Conservation (phyloP, 2,888 invertebrate species). For the Drosophila austrosaltans region DNA sequence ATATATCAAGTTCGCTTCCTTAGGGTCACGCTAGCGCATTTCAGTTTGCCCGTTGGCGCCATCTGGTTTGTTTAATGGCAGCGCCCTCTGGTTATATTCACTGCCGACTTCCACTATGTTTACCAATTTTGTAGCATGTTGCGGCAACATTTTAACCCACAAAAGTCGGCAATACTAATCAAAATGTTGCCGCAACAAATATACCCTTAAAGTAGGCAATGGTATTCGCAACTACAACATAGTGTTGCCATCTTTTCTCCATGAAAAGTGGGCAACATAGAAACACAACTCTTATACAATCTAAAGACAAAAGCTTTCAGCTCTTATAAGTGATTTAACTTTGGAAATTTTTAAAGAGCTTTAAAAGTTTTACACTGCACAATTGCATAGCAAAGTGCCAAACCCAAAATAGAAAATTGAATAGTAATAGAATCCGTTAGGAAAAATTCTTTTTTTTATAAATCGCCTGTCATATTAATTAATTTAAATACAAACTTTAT, state of each 20-base stretch:
- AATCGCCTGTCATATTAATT: background rate
- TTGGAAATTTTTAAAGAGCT: background rate
- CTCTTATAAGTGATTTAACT: too few relatives aligned
- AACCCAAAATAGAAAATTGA: background rate
- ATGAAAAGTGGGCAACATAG: too few relatives aligned
- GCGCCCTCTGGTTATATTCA: background rate
- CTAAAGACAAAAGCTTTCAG: too few relatives aligned
- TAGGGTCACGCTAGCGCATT: background rate
- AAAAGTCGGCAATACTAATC: slow-evolving; percentile 13
- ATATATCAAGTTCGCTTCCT: too few relatives aligned
- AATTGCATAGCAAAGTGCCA: background rate
- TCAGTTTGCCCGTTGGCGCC: background rate
- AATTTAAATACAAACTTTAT: background rate
- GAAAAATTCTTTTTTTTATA: background rate
- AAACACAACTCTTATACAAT: too few relatives aligned
- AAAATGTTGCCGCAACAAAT: background rate
- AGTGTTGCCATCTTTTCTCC: too few relatives aligned
- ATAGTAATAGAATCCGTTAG: background rate
- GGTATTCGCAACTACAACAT: too few relatives aligned
- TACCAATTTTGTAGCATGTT: slow-evolving; percentile 32
- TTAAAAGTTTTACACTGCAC: background rate
- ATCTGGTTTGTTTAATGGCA: background rate
- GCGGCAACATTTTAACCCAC: slow-evolving; percentile 32
- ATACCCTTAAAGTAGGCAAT: background rate
- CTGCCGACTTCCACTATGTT: background rate